These are phyloP conservation scores for Lates japonicus DNA, from an alignment of 2,797 vertebrate genomes.

Conservation along the genomic window DNA sequence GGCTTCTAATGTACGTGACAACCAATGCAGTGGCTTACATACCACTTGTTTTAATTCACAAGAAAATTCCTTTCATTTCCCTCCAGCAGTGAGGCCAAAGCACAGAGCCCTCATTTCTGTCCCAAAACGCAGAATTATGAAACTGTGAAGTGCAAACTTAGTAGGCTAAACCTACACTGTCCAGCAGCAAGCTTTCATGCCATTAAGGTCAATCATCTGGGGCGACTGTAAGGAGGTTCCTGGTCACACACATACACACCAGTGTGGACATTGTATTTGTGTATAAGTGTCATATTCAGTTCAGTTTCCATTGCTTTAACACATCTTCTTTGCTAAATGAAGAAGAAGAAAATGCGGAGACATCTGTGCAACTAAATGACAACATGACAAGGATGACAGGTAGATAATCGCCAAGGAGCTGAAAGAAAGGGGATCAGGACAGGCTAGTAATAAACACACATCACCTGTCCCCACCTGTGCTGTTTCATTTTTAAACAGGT, in stretches of 20 bases:
- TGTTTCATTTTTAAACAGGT: background rate
- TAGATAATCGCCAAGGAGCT: background rate
- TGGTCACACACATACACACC: constrained; percentile 5
- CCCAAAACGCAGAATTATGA: constrained; percentile 37
- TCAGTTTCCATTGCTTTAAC: constrained; percentile 11
- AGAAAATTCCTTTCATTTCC: constrained; percentile 18
- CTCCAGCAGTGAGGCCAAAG: constrained; percentile 35
- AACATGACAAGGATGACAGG: background rate
- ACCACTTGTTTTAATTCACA: constrained; percentile 19
- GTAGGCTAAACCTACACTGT: constrained; percentile 13
- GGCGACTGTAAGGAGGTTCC: constrained; percentile 7
- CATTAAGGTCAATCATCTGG: constrained; percentile 57
- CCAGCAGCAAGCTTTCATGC: constrained; percentile 44
- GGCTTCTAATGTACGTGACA: background rate
- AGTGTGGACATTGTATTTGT: background rate
- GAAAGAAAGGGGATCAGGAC: background rate
- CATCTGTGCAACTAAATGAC: constrained; percentile 29
- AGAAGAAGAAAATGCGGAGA: constrained; percentile 6
- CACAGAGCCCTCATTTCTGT: constrained; percentile 6
- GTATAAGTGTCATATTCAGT: constrained; percentile 11
- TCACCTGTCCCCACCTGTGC: constrained; percentile 39
- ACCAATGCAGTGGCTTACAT: constrained; percentile 16
- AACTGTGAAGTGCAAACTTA: constrained; percentile 25
- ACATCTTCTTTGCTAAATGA: constrained; percentile 15
- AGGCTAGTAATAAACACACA: constrained; percentile 30